Evolutionary conservation across 1,140 invertebrate species (phyloP), one percentile per base, ranked within the genome.

Genomic region (Linepithema humile): DNA sequence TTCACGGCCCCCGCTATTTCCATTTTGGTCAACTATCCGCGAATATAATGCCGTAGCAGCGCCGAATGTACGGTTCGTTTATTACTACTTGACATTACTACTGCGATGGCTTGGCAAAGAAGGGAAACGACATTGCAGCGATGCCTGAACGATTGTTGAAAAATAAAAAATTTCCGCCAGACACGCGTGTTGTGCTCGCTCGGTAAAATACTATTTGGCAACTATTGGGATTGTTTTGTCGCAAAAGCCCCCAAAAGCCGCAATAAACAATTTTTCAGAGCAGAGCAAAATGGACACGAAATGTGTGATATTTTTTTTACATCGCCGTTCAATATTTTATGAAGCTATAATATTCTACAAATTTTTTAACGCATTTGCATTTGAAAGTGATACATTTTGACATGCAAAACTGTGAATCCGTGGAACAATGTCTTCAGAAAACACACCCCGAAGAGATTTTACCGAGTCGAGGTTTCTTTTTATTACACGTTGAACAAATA

Each of bases 21-120:
- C 85, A 86, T 86, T 86, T 78, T 84, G 69, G 82, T 78, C 69
- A 84, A 83, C 84, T 69, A 75, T 40, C 45, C 35, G 15, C 29
- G 43, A 59, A 62, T 60, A 69, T 50, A 62, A 48, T 60, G 4
- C 20, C 17, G 45, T 26, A 38, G 43, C 32, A n/a, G 40, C 38
- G 17, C 35, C 62, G 32, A 67, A 78, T 67, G 48, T 38, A 69
- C 62, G 35, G 48, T 69, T 69, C 64, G 75, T 78, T 78, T 78
- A 78, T 67, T 40, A 48, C 45, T 69, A 55, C 62, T 78, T 69
- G 62, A 69, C 75, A 29, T n/a, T n/a, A n/a, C n/a, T n/a, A n/a
- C n/a, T n/a, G n/a, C n/a, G n/a, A 6, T 38, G 62, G 10, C 35
- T 53, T 45, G 57, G 32, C 35, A 17, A 69, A 26, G 69, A 69